Conservation (phyloP, 2,113 vertebrate genomes). For the Myotis yumanensis region DNA sequence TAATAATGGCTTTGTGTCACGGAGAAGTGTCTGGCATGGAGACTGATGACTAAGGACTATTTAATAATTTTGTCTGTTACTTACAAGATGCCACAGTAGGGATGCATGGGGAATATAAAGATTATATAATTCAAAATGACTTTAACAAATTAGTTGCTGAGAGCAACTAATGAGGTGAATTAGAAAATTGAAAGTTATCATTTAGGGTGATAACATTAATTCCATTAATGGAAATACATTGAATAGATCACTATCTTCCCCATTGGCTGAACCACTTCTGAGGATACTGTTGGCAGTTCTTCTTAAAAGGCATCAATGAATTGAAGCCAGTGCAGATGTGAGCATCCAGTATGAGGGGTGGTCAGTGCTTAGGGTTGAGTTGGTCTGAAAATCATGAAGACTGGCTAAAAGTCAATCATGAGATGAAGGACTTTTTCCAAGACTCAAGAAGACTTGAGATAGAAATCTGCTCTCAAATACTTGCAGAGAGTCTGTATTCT, state of each 20-base stretch:
- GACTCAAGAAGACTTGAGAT: background rate
- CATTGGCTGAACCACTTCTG: background rate
- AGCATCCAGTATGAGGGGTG: background rate
- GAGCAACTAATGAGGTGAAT: background rate
- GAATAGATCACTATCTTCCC: background rate
- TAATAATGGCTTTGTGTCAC: background rate
- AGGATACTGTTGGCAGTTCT: background rate
- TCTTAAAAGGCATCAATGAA: background rate
- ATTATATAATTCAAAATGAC: background rate
- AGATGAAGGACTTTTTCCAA: background rate
- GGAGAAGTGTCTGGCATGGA: background rate
- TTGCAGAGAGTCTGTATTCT: background rate
- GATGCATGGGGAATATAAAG: background rate
- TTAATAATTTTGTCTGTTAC: constrained; percentile 5
- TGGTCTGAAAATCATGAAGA: background rate
- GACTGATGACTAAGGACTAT: background rate
- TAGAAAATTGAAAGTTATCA: background rate
- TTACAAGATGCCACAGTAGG: background rate
- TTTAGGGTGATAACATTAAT: background rate
- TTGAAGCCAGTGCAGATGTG: background rate
- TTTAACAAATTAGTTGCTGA: background rate
- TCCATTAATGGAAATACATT: background rate
- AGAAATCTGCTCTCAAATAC: background rate
- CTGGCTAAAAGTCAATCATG: background rate
- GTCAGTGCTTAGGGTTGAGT: too few relatives aligned